Base-by-base conservation (phyloP, 2,888 invertebrate genomes). In the Thymelicus acteon region DNA sequence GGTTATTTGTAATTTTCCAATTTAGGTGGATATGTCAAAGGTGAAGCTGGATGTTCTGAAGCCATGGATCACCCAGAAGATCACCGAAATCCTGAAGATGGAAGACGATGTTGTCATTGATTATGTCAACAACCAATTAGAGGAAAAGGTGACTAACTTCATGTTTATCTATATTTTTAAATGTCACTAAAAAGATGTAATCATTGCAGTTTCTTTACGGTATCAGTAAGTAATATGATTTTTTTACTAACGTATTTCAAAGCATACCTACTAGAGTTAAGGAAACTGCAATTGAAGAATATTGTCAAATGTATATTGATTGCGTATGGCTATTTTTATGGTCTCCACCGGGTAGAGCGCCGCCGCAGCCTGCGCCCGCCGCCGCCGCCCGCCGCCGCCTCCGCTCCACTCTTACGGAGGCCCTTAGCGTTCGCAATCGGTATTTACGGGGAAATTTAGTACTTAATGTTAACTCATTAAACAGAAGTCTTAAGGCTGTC, bases 31-130 rank as follows among this genome's bases (percentile, higher is more conserved):
- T 89, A 98, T 99, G 98, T 96, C 97, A 67, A 99, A 99, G 94
- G 98, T 99, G 72, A 99, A 99, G 89, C 93, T 99, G 82, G 99
- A 99, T 85, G 98, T 98, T 60, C 95, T 99, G 82, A 99, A 99
- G 86, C 99, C 99, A 76, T 99, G 99, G 99, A 99, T 99, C 85
- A 98, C 98, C 40, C 97, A 98, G 86, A 98, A 98, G 91, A 97
- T 99, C 72, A 99, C 98, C 3, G 98, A 99, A 85, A 96, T 99
- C 73, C 95, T 99, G 68, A 98, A 98, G 80, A 98, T 99, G 91
- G 99, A 99, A 92, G 99, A 99, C 89, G 99, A 99, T 91, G 99
- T 99, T 54, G 97, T 99, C 77, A 98, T 99, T 76, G 99, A 99
- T 91, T 99, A 98, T 95, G 98, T 99, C 78, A 98, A 99, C 94